Evolutionary conservation across 2,797 vertebrate genomes (phyloP).

Genomic region (Anabas testudineus): DNA sequence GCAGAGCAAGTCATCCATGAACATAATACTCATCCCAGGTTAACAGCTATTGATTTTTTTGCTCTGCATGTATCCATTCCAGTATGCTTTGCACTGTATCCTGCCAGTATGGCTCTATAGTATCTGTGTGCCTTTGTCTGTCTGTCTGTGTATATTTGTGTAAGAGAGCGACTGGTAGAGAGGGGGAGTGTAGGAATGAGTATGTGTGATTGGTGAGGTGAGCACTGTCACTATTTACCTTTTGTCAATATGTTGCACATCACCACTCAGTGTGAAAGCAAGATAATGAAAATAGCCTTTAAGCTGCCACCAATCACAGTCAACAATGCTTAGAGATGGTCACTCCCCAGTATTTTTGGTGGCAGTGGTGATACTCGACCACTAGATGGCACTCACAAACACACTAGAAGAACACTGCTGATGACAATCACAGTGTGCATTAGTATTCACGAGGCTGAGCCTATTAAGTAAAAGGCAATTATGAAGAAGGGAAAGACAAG

Average conservation of each 20-base stretch:
- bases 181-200: constrained; percentile 26
- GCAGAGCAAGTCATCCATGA: constrained; percentile 53
- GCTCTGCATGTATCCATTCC: constrained; percentile 66
- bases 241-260: constrained; percentile 61
- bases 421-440: constrained; percentile 70
- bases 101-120: constrained; percentile 34
- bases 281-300: constrained; percentile 54
- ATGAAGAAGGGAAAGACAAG: constrained; percentile 79
- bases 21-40: constrained; percentile 75
- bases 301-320: constrained; percentile 36
- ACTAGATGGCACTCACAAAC: constrained; percentile 83
- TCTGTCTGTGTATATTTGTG: constrained; percentile 7
- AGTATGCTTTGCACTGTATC: constrained; percentile 51
- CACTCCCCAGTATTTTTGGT: constrained; percentile 4
- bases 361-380: constrained; percentile 48
- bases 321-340: constrained; percentile 32
- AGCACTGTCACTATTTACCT: constrained; percentile 58
- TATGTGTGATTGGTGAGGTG: constrained; percentile 34
- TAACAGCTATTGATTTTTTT: constrained; percentile 79
- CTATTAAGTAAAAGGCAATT: constrained; percentile 87
- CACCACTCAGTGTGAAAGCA: constrained; percentile 43
- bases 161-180: neutral
- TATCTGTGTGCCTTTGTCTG: constrained; percentile 1
- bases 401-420: constrained; percentile 37
- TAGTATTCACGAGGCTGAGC: constrained; percentile 81